phyloP scores from a whole-genome alignment of 1,140 invertebrate genomes.

The Lucilia sericata region DNA sequence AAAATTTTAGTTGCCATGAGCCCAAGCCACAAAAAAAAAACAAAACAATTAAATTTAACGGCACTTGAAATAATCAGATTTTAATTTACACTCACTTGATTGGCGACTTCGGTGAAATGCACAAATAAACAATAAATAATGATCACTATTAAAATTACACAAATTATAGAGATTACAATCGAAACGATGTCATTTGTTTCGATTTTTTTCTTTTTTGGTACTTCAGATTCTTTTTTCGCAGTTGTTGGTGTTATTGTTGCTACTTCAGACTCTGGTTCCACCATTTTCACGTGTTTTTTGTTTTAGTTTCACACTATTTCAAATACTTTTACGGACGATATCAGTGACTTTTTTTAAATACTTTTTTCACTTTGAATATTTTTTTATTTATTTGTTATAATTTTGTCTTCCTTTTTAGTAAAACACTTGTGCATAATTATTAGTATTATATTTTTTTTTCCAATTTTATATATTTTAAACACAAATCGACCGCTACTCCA shows the following conservation, averaged over 20 bases:
- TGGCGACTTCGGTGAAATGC: not conserved
- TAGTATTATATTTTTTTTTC: not conserved
- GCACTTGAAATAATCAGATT: not conserved
- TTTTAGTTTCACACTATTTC: not conserved
- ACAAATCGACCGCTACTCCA: not conserved
- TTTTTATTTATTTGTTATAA: no score
- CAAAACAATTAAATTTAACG: not conserved
- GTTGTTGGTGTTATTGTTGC: not conserved
- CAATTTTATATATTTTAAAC: not conserved
- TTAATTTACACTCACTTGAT: not conserved
- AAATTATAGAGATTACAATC: not conserved
- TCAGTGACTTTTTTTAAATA: not conserved
- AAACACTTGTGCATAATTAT: no score
- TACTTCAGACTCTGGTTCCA: not conserved
- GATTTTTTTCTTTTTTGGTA: not conserved
- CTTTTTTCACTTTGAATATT: no score
- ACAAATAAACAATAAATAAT: not conserved
- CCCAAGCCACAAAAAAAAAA: no score
- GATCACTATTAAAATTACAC: not conserved
- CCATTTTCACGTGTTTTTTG: not conserved
- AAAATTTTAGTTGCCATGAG: not conserved
- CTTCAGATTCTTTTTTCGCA: not conserved
- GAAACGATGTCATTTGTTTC: not conserved
- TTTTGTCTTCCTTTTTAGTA: no score
- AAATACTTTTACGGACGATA: not conserved